Evolutionary conservation across 1,140 invertebrate genomes (phyloP).

Genomic region (Scylla paramamosain): DNA sequence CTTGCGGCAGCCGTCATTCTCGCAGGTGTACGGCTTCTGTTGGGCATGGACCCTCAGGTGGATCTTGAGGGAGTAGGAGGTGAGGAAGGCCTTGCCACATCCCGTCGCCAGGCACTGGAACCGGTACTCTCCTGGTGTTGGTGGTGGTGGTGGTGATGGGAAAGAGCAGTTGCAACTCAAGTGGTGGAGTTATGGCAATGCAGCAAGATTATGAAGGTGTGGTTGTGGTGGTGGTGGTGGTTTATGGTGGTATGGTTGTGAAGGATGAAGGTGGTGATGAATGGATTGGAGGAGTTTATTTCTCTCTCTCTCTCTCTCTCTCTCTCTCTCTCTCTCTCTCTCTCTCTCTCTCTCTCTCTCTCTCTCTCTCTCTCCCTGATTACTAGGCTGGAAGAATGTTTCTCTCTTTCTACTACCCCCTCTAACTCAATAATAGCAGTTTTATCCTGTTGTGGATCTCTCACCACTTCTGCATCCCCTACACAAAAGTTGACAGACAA

Average conservation of each 20-base stretch:
- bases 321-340: too few relatives aligned
- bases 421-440: too few relatives aligned
- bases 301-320: too few relatives aligned
- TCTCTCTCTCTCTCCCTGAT: too few relatives aligned
- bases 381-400: too few relatives aligned
- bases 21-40: conserved; percentile 86
- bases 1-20: conserved; percentile 88
- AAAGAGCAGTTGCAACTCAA: background rate
- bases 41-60: conserved; percentile 97
- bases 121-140: conserved; percentile 93
- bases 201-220: background rate
- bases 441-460: too few relatives aligned
- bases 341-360: too few relatives aligned
- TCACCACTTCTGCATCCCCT: too few relatives aligned
- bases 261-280: too few relatives aligned
- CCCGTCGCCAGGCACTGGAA: conserved; percentile 93
- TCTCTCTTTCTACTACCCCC: too few relatives aligned
- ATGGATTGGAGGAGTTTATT: background rate
- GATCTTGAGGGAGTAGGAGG: conserved; percentile 96
- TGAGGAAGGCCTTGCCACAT: conserved; percentile 96
- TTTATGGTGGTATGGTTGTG: too few relatives aligned
- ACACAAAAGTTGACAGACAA: too few relatives aligned
- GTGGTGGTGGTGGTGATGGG: conserved; percentile 79
- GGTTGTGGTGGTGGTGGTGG: background rate
- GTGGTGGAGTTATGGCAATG: background rate